Evolutionary conservation across 2,113 vertebrate genomes (phyloP), one percentile per base, ranked within the genome.

Genomic region (Bombycilla garrulus): DNA sequence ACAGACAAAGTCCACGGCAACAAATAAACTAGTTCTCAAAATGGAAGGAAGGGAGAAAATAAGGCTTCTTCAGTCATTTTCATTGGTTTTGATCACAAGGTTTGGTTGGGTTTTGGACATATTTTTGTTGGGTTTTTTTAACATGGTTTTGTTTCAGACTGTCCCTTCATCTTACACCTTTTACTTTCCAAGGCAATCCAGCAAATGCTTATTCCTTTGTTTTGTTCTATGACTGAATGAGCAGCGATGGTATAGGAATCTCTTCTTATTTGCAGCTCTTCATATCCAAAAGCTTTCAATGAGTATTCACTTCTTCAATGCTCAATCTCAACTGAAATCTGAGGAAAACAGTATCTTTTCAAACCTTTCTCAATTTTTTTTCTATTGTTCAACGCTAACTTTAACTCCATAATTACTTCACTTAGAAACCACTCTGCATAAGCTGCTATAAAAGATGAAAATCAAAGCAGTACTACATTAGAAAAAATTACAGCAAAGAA

Each of bases 241-340:
- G 11, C 36, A 50, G 21, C 58, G 15, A 42, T 60, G 62, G 8
- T 10, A 44, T 40, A 58, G 23, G 3, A 91, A 71, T 72, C 12
- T 48, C 26, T 78, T 86, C 36, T 76, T 64, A 58, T 79, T 64
- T 91, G 36, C 36, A 69, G 33, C 10, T 91, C n/a, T 70, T 71
- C 31, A 22, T 72, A 71, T 64, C 33, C 72, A 56, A 64, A 91
- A 25, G 7, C 33, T 35, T 91, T 88, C 76, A 90, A 45, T 45
- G n/a, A n/a, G 21, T 80, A 31, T 66, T 74, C 78, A 60, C 4
- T 86, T 81, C 54, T 77, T 62, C 35, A 18, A 24, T 76, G 65
- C 73, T 89, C 51, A 70, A 67, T 94, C 65, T 91, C 61, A 79
- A 1, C 29, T 67, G n/a, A 89, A 93, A 93, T 90, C 44, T 44